phyloP scores from a whole-genome alignment of 2,888 invertebrate species.

The Mimas tiliae region DNA sequence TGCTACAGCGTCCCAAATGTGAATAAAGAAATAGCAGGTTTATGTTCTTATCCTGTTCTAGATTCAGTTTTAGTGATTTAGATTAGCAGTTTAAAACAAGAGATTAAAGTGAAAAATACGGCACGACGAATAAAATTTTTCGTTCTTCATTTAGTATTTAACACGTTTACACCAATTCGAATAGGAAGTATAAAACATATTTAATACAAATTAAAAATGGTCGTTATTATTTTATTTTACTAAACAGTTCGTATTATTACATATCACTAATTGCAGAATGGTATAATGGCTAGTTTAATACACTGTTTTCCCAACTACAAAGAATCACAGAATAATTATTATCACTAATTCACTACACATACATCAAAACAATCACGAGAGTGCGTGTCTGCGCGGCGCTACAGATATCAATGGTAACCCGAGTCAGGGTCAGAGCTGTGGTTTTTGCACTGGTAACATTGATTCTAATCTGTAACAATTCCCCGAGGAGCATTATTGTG shows the following conservation, averaged over 20 bases:
- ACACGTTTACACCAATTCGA: too few species aligned
- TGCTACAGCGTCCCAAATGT: constrained; percentile 8
- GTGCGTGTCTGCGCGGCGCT: neutral
- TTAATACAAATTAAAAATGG: too few species aligned
- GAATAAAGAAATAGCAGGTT: neutral
- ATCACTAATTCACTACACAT: too few species aligned
- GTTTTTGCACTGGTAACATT: constrained; percentile 7
- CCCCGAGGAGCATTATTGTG: neutral
- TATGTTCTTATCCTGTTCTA: constrained; percentile 19
- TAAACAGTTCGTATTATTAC: too few species aligned
- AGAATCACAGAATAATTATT: too few species aligned
- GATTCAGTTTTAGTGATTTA: constrained; percentile 1
- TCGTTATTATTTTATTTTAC: too few species aligned
- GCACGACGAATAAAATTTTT: neutral
- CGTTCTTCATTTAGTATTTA: too few species aligned
- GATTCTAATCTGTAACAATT: constrained; percentile 13
- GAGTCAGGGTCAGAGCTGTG: constrained; percentile 11
- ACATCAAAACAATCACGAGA: neutral
- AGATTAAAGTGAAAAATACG: neutral
- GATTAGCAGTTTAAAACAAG: neutral
- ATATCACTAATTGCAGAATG: too few species aligned
- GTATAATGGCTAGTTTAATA: too few species aligned
- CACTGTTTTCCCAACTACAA: too few species aligned
- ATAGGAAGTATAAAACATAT: too few species aligned
- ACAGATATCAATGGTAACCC: neutral